Evolutionary conservation across 2,113 vertebrate genomes (phyloP).

Genomic region (Chitala chitala): DNA sequence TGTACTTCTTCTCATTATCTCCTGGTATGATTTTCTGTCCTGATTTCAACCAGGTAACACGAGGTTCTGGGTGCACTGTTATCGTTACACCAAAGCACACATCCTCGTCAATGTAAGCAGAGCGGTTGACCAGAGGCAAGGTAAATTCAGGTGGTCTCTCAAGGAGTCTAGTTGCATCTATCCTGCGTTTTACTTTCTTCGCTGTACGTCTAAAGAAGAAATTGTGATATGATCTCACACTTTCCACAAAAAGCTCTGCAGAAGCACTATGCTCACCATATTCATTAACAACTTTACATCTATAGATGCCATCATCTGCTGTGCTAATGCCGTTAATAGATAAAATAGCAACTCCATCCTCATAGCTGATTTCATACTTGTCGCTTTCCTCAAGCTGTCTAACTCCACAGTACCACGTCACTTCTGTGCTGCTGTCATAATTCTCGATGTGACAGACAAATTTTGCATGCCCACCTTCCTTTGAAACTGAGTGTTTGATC

Average conservation of each 20-base stretch:
- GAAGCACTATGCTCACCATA: constrained; percentile 95
- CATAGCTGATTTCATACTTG: constrained; percentile 88
- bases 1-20: constrained; percentile 87
- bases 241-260: constrained; percentile 82
- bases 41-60: constrained; percentile 89
- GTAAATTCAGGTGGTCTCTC: constrained; percentile 96
- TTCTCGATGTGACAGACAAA: constrained; percentile 90
- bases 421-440: constrained; percentile 88
- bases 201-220: constrained; percentile 80
- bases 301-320: constrained; percentile 90
- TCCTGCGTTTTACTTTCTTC: constrained; percentile 84
- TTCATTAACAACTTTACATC: constrained; percentile 91
- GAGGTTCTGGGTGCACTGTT: constrained; percentile 95
- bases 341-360: constrained; percentile 86
- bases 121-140: constrained; percentile 82
- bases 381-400: constrained; percentile 83
- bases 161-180: constrained; percentile 84
- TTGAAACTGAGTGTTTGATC: constrained; percentile 71
- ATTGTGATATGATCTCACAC: constrained; percentile 81
- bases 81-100: constrained; percentile 91
- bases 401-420: constrained; percentile 96
- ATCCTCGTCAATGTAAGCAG: constrained; percentile 83
- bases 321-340: constrained; percentile 79
- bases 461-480: constrained; percentile 79
- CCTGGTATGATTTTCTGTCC: constrained; percentile 91